Conservation (phyloP, 2,797 vertebrate genomes). For the Manis javanica region DNA sequence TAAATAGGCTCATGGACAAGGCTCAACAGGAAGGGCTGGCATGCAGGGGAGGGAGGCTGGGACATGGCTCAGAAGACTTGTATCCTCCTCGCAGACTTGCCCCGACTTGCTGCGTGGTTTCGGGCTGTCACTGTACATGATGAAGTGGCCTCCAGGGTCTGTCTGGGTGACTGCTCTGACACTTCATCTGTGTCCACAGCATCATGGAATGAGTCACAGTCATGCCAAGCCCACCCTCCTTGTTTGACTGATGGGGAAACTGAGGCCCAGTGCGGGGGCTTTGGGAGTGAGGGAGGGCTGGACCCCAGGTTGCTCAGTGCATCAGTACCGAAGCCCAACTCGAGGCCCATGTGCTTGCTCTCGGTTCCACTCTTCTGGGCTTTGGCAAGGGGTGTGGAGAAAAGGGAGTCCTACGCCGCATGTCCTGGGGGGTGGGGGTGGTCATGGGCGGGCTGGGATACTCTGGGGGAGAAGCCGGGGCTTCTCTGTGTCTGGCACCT, state of each 20-base stretch:
- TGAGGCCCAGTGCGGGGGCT: neutral
- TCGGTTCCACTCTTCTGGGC: neutral
- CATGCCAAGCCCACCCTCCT: neutral
- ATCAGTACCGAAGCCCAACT: neutral
- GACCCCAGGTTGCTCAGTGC: fast-evolving
- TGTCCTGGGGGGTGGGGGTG: neutral
- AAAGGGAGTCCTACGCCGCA: neutral
- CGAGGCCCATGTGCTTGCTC: fast-evolving
- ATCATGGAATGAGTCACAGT: neutral
- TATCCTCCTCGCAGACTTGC: neutral
- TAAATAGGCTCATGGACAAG: neutral
- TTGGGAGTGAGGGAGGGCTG: fast-evolving
- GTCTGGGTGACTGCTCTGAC: neutral
- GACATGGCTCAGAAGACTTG: neutral
- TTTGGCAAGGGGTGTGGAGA: neutral
- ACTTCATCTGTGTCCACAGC: neutral
- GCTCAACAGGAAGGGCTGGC: neutral
- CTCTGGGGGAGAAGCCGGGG: neutral
- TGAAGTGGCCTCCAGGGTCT: neutral
- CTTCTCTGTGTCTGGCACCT: neutral
- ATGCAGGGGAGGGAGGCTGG: neutral
- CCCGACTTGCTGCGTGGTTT: neutral
- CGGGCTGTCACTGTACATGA: neutral
- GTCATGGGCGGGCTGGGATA: neutral
- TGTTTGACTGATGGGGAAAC: neutral